These are phyloP conservation scores for Plectus sambesii DNA, from an alignment of 1,140 invertebrate genomes.

Conservation along the genomic window DNA sequence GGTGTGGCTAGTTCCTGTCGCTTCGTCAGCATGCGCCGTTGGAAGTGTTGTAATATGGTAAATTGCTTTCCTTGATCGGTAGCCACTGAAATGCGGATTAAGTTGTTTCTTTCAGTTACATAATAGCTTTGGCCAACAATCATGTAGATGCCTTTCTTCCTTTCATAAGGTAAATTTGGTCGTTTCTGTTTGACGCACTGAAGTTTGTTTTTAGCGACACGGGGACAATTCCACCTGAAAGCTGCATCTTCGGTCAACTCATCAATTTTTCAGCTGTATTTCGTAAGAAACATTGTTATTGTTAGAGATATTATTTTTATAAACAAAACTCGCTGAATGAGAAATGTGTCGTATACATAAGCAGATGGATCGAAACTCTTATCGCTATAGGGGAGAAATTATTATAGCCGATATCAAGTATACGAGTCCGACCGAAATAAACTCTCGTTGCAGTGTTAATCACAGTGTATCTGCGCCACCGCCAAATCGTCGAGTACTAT, in stretches of 20 bases:
- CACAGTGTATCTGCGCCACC: constrained; percentile 19
- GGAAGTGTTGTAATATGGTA: background rate
- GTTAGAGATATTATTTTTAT: too few relatives aligned
- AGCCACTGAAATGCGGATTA: background rate
- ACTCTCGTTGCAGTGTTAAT: constrained; percentile 19
- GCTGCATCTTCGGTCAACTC: constrained; percentile 20
- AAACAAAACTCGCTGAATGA: too few relatives aligned
- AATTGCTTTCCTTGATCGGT: background rate
- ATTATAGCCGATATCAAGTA: background rate
- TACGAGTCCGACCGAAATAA: too few relatives aligned
- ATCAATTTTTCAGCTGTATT: constrained; percentile 19
- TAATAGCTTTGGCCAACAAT: background rate
- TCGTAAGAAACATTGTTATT: too few relatives aligned
- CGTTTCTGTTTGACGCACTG: constrained; percentile 3
- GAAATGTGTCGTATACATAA: too few relatives aligned
- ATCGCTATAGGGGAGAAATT: too few relatives aligned
- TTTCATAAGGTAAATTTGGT: constrained; percentile 14
- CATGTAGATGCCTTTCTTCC: constrained; percentile 10
- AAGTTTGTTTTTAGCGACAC: constrained; percentile 12
- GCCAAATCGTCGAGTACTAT: constrained; percentile 24
- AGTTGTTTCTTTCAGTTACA: constrained; percentile 2
- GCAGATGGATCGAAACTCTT: too few relatives aligned
- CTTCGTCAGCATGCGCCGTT: background rate
- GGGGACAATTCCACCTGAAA: constrained; percentile 15
- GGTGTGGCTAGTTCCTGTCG: constrained; percentile 4